phyloP scores from a whole-genome alignment of 2,888 invertebrate species.

The Coleophora flavipennella region DNA sequence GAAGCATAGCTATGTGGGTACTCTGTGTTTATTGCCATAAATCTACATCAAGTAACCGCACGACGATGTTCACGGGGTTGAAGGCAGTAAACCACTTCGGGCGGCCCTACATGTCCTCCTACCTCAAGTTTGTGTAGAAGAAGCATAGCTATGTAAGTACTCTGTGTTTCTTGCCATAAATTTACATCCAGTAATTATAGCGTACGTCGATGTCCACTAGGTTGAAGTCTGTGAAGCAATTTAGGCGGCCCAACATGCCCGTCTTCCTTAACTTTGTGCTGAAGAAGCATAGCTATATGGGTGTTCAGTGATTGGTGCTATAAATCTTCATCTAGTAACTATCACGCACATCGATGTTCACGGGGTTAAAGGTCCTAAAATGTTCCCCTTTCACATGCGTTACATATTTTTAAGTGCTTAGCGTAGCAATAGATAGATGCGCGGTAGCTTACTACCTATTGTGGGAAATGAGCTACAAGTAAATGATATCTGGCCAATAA shows the following conservation, averaged over 20 bases:
- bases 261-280: slow-evolving; percentile 97
- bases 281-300: slow-evolving; percentile 96
- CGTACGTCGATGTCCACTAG: slow-evolving; percentile 97
- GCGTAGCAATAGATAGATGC: no score
- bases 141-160: slow-evolving; percentile 94
- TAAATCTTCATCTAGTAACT: slow-evolving; percentile 96
- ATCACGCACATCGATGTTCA: slow-evolving; percentile 94
- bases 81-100: slow-evolving; percentile 98
- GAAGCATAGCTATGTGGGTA: slow-evolving; percentile 94
- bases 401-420: no score
- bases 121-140: slow-evolving; percentile 96
- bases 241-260: slow-evolving; percentile 97
- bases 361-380: slow-evolving; percentile 97
- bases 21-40: no score
- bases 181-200: slow-evolving; percentile 94
- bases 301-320: no score
- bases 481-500: no score
- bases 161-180: no score
- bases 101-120: slow-evolving; percentile 96
- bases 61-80: slow-evolving; percentile 94
- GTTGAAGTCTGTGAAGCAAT: slow-evolving; percentile 95
- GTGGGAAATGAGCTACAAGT: no score
- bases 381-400: slow-evolving; percentile 96
- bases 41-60: no score
- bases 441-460: no score